Conservation (phyloP, 2,888 invertebrate genomes). For the Tipula confusa region DNA sequence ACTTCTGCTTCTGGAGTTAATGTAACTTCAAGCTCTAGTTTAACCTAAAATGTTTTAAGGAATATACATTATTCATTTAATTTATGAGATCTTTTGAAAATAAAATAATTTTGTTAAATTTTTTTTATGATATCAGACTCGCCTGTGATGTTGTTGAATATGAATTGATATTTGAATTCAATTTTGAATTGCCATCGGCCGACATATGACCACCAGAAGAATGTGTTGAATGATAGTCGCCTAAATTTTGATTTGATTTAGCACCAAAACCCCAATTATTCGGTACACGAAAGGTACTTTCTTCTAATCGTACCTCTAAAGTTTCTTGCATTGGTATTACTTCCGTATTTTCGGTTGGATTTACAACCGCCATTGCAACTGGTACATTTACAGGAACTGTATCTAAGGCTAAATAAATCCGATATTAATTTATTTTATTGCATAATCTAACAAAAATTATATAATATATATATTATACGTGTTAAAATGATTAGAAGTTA, state of each 20-base stretch:
- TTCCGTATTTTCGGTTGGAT: conserved; percentile 44
- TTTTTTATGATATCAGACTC: conserved; percentile 33
- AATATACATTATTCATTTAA: not conserved
- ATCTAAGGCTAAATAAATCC: conserved; percentile 41
- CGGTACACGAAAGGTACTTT: conserved; percentile 51
- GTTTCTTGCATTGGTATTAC: conserved; percentile 57
- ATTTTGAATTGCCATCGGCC: not conserved
- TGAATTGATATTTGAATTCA: not conserved
- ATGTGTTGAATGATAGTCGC: not conserved
- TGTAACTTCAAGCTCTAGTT: conserved; percentile 55
- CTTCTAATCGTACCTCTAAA: conserved; percentile 54
- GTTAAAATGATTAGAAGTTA: not conserved
- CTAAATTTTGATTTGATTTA: conserved; percentile 44
- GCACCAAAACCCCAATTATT: conserved; percentile 47
- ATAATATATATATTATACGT: not conserved
- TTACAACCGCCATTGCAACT: conserved; percentile 41
- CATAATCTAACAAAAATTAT: not conserved
- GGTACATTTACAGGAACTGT: conserved; percentile 39
- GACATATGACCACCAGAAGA: not conserved
- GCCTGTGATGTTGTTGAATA: conserved; percentile 35
- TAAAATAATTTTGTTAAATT: not conserved
- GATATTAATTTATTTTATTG: not conserved
- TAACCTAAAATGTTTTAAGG: not conserved
- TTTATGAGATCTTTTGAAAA: not conserved
- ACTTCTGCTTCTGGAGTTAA: conserved; percentile 61